Evolutionary conservation across 1,140 invertebrate species (phyloP).

Genomic region (Acromyrmex echinatior): DNA sequence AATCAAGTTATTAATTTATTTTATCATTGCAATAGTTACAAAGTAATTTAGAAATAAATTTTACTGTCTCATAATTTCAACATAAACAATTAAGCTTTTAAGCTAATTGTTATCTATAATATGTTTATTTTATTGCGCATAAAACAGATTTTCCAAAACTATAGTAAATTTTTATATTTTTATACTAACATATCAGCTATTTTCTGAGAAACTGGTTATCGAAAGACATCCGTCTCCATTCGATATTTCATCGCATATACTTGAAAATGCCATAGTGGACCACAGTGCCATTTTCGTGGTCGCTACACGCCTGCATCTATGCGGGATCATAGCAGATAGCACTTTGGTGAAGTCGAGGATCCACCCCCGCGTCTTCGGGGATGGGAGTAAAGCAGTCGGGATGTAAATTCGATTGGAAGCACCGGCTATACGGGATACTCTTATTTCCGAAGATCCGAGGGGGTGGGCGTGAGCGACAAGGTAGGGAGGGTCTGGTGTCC

Average conservation of each 20-base stretch:
- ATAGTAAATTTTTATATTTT: slow-evolving; percentile 11
- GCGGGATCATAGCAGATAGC: slow-evolving; percentile 25
- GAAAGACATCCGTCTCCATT: neutral
- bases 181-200: neutral
- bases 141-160: neutral
- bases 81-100: neutral
- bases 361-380: neutral
- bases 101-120: neutral
- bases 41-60: neutral
- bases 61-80: neutral
- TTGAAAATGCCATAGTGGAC: slow-evolving; percentile 30
- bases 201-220: neutral
- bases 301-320: neutral
- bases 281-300: slow-evolving; percentile 27
- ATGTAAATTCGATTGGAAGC: slow-evolving; percentile 84
- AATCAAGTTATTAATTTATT: neutral
- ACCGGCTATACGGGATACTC: slow-evolving; percentile 75
- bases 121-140: neutral
- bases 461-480: slow-evolving; percentile 64
- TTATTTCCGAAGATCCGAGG: slow-evolving; percentile 68
- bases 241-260: slow-evolving; percentile 24
- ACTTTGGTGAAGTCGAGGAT: slow-evolving; percentile 29
- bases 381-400: slow-evolving; percentile 59
- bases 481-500: slow-evolving; percentile 69
- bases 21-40: neutral